phyloP scores from a whole-genome alignment of 2,797 vertebrate species.

The Gallinago solitaria region DNA sequence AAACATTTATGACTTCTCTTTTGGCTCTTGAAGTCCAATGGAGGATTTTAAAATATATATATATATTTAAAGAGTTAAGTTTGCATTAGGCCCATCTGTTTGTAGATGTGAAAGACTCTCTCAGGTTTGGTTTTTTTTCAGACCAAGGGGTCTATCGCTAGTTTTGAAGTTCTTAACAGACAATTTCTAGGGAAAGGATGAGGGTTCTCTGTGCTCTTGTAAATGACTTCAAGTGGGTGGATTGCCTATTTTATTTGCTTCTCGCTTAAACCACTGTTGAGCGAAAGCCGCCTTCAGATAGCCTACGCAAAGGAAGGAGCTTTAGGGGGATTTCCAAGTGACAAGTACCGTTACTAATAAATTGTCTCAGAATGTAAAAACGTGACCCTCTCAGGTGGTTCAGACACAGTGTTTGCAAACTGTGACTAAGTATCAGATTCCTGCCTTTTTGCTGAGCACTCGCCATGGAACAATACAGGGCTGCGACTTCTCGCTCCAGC shows the following conservation, averaged over 20 bases:
- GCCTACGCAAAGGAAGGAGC: neutral
- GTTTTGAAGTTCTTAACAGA: neutral
- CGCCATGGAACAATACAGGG: constrained; percentile 40
- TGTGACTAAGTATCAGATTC: constrained; percentile 79
- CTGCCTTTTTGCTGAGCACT: constrained; percentile 72
- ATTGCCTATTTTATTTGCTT: neutral
- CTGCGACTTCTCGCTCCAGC: neutral
- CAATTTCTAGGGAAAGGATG: neutral
- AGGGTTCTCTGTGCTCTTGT: neutral
- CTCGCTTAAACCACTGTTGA: constrained; percentile 27
- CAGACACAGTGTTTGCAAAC: constrained; percentile 84
- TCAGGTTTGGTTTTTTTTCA: neutral
- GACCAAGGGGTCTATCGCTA: neutral
- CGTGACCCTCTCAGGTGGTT: constrained; percentile 77
- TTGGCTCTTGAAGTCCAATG: neutral
- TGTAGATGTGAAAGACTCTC: neutral
- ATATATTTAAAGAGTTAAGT: neutral
- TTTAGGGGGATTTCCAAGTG: constrained; percentile 67
- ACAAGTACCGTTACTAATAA: constrained; percentile 72
- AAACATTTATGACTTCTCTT: neutral
- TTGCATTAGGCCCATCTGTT: neutral
- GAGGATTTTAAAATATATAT: neutral
- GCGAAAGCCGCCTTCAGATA: constrained; percentile 17
- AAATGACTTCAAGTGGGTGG: neutral
- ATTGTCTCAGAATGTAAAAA: constrained; percentile 74